Evolutionary conservation across 2,113 vertebrate species (phyloP).

Genomic region (Gallinago undulata): DNA sequence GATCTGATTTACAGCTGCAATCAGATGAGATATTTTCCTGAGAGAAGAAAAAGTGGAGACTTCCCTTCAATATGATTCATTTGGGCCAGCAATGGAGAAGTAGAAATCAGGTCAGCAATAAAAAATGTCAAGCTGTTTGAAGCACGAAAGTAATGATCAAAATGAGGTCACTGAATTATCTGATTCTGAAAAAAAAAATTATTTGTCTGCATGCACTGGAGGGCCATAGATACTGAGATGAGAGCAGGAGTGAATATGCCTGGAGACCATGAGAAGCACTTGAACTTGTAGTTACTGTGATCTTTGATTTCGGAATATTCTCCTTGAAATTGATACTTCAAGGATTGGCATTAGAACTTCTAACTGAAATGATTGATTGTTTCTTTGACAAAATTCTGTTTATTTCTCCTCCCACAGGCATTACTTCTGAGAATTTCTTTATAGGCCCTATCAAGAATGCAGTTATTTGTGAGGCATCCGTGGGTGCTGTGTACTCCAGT

Average conservation of each 20-base stretch:
- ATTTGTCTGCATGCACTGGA: background rate
- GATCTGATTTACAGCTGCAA: background rate
- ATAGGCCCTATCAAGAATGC: background rate
- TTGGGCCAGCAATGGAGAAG: background rate
- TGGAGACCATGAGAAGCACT: background rate
- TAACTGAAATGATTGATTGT: background rate
- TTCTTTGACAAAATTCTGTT: background rate
- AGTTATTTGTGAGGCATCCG: background rate
- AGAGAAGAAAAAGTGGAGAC: background rate
- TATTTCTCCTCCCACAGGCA: background rate
- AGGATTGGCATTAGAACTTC: background rate
- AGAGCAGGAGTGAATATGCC: background rate
- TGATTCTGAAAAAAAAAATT: conserved; percentile 15
- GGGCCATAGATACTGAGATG: background rate
- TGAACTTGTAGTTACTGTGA: background rate
- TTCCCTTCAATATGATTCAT: background rate
- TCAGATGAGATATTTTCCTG: background rate
- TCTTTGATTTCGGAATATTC: conserved; percentile 22
- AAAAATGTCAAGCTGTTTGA: conserved; percentile 43
- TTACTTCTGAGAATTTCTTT: background rate
- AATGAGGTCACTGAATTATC: conserved; percentile 28
- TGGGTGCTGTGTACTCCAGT: background rate
- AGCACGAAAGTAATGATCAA: background rate
- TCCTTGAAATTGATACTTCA: background rate
- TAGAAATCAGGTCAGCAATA: conserved; percentile 4